Evolutionary conservation across 2,797 vertebrate genomes (phyloP), one percentile per base, ranked within the genome.

Genomic region (Aulostomus chinensis): DNA sequence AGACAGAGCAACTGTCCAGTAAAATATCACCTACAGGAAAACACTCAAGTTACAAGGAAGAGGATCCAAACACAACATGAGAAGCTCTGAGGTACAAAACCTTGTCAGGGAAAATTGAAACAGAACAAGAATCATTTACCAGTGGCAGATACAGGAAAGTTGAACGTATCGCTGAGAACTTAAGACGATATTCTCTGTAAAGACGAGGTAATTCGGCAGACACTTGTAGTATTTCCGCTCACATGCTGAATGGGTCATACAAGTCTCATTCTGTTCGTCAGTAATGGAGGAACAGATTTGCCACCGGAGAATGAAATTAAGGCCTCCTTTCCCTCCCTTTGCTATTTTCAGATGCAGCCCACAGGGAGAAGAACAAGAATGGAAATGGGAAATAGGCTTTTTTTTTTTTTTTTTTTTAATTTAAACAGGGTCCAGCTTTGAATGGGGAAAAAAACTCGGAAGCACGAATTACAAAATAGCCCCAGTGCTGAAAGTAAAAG

Each of bases 271-370:
- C 42, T 24, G 8, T 46, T 68, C 61, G 53, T 16, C 41, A 68
- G 52, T 40, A 37, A 69, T 50, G 59, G 55, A 75, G 38, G 42
- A 55, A 58, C 9, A 47, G 45, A 58, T 76, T 72, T 68, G 37
- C 43, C 34, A 63, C 29, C 48, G 24, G 42, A 51, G 33, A 80
- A 76, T 73, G 40, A 77, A 78, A 77, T 75, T 53, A 78, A 76
- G 68, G 58, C 57, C 60, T 80, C 49, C 41, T 64, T 73, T 73
- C 20, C 62, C 58, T 61, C 68, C 65, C 48, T 63, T 58, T 70
- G 79, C 80, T 83, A 79, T 84, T 87, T 85, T 83, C 73, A 76
- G 77, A 65, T 49, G 41, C 45, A 52, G 73, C 62, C 81, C 64
- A 76, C 45, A 4, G 76, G 62, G 79, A 77, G 10, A 47, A 34